Evolutionary conservation across 2,888 invertebrate genomes (phyloP).

Genomic region (Pherbina coryleti): DNA sequence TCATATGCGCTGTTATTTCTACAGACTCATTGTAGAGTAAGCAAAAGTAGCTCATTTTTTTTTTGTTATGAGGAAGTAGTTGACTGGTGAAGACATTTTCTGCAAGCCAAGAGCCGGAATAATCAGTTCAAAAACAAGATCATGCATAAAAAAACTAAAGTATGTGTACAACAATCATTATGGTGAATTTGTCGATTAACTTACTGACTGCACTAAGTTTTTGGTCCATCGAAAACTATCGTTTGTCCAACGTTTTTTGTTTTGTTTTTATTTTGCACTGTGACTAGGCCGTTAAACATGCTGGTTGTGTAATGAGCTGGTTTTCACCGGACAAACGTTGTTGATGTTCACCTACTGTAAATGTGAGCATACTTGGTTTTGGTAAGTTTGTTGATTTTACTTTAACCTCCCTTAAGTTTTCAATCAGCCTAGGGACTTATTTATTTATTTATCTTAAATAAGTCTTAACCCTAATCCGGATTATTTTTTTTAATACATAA

Average conservation of each 20-base stretch:
- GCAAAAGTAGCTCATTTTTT: too few species aligned
- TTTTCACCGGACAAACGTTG: conserved; percentile 4
- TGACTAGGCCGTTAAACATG: background rate
- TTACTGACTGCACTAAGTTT: background rate
- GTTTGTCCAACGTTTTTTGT: background rate
- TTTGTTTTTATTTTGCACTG: background rate
- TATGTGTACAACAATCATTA: background rate
- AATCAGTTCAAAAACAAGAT: conserved; percentile 12
- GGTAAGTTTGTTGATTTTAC: background rate
- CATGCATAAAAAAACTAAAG: background rate
- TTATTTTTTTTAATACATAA: background rate
- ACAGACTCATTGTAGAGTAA: too few species aligned
- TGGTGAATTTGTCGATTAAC: conserved; percentile 3
- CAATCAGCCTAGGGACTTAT: too few species aligned
- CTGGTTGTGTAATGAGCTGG: conserved; percentile 41
- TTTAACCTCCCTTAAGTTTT: too few species aligned
- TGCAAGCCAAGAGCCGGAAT: conserved; percentile 13
- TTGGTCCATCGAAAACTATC: background rate
- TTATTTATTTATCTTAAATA: background rate
- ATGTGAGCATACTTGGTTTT: conserved; percentile 1
- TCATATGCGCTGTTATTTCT: too few species aligned
- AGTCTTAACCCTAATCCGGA: background rate
- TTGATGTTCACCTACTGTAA: background rate
- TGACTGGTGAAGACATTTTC: background rate
- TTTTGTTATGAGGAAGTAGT: too few species aligned